phyloP scores from a whole-genome alignment of 2,888 invertebrate species.

The Drosophila birchii region DNA sequence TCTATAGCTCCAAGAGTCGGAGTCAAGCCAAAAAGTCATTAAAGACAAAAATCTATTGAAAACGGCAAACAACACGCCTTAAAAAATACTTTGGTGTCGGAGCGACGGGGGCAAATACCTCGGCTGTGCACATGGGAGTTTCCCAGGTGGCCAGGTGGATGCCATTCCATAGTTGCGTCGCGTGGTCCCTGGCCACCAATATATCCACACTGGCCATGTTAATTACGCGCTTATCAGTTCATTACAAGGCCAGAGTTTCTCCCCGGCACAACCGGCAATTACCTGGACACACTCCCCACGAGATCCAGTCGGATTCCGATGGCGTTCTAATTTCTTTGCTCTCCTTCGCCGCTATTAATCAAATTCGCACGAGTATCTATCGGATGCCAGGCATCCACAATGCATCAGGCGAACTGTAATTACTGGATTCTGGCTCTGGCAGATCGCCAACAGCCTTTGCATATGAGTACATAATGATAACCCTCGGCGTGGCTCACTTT shows the following conservation, averaged over 20 bases:
- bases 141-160: conserved; percentile 39
- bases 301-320: conserved; percentile 29
- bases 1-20: conserved; percentile 24
- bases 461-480: conserved; percentile 59
- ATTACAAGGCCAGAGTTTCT: conserved; percentile 56
- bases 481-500: conserved; percentile 58
- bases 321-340: conserved; percentile 46
- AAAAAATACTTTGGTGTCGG: conserved; percentile 42
- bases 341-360: conserved; percentile 61
- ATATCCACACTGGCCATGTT: conserved; percentile 47
- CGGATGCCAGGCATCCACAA: conserved; percentile 46
- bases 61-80: conserved; percentile 67
- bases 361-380: conserved; percentile 51
- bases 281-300: conserved; percentile 17
- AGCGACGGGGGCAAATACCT: conserved; percentile 34
- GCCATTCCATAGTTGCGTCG: conserved; percentile 5
- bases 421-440: conserved; percentile 39
- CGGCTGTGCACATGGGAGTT: conserved; percentile 31
- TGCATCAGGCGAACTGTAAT: conserved; percentile 49
- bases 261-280: conserved; percentile 28
- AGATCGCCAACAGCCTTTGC: conserved; percentile 39
- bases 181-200: not conserved
- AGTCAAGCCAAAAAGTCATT: conserved; percentile 68
- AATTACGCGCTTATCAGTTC: conserved; percentile 79
- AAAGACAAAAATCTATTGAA: conserved; percentile 75